A percentile compares a stretch with the other conserved stretches of the same genome.
Evolutionary conservation across 2,113 vertebrate genomes (phyloP).

Genomic region (Isurus oxyrinchus): DNA sequence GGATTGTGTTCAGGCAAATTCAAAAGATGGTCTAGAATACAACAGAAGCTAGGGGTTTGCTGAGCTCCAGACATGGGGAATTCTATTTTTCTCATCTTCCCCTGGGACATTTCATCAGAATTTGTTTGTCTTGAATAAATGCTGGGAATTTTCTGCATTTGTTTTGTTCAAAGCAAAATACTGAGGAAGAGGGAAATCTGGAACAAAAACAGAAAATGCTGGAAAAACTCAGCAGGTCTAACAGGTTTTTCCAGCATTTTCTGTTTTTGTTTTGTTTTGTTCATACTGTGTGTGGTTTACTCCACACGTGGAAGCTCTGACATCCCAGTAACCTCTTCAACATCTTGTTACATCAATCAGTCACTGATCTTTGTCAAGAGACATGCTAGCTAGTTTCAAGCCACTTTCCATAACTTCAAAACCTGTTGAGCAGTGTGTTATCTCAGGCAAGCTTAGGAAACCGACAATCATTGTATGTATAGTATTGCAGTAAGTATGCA

Average conservation of each 20-base stretch:
- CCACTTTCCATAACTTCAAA: neutral
- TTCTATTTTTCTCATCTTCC: too few relatives aligned
- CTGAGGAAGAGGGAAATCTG: too few relatives aligned
- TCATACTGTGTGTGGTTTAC: neutral
- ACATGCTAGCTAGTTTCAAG: neutral
- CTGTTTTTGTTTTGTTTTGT: too few relatives aligned
- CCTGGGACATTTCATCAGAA: too few relatives aligned
- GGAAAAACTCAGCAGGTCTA: too few relatives aligned
- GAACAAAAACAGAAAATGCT: too few relatives aligned
- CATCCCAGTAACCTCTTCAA: neutral
- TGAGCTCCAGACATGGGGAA: too few relatives aligned
- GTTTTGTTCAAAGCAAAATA: too few relatives aligned
- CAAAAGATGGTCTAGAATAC: too few relatives aligned
- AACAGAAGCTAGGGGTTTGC: too few relatives aligned
- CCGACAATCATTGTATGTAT: neutral
- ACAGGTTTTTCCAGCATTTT: too few relatives aligned
- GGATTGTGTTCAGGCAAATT: too few relatives aligned
- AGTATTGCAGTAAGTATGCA: neutral
- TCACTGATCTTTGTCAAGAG: neutral
- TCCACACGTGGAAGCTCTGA: neutral
- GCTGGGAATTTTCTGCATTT: neutral
- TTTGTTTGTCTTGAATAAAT: neutral
- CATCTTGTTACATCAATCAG: neutral
- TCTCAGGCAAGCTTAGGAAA: neutral
- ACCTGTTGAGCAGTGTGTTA: neutral